These are phyloP conservation scores for Dipodomys ordii DNA, from an alignment of 2,113 vertebrate genomes.

Conservation along the genomic window DNA sequence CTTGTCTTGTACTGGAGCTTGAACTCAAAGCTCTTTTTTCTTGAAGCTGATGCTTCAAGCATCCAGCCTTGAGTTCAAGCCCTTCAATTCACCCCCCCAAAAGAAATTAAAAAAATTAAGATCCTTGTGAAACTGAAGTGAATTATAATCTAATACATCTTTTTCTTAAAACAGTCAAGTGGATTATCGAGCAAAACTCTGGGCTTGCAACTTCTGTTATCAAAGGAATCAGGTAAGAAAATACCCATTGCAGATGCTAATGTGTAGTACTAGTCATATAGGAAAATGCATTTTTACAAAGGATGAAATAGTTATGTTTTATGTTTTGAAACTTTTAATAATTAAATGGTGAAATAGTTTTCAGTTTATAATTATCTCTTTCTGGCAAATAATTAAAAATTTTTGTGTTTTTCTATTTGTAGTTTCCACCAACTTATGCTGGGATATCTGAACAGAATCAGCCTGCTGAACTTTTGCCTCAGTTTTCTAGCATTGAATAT, in stretches of 20 bases:
- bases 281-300: conserved; percentile 40
- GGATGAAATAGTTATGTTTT: neutral
- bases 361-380: conserved; percentile 55
- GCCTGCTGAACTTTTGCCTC: conserved; percentile 97
- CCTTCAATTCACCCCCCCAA: neutral
- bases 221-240: conserved; percentile 97
- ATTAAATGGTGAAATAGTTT: conserved; percentile 49
- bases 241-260: neutral
- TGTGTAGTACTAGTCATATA: neutral
- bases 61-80: neutral
- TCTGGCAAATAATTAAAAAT: conserved; percentile 50
- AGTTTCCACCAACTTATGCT: conserved; percentile 98
- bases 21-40: too few relatives aligned
- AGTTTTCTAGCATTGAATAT: conserved; percentile 99
- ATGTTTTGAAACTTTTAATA: neutral
- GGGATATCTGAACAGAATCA: conserved; percentile 99
- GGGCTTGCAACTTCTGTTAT: conserved; percentile 99
- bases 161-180: conserved; percentile 91
- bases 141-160: conserved; percentile 55
- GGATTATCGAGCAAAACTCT: conserved; percentile 98
- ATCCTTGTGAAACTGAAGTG: conserved; percentile 40
- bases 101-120: neutral
- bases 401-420: conserved; percentile 71
- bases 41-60: too few relatives aligned
- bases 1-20: neutral